Base-by-base conservation (phyloP, 2,113 vertebrate species). In the Phalacrocorax aristotelis region DNA sequence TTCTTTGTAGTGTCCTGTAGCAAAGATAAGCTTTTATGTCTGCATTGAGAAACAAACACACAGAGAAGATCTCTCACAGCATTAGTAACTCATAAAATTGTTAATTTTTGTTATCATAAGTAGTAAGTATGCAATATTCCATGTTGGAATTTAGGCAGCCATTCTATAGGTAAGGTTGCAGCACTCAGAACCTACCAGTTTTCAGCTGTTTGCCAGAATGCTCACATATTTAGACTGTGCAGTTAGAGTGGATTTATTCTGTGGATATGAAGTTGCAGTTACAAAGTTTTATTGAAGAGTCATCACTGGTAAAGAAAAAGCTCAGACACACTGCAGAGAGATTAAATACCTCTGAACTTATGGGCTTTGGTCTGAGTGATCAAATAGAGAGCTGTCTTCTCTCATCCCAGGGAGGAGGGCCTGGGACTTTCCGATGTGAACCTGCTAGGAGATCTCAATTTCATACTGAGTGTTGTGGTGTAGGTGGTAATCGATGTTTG, bases 211-310 rank as follows among this genome's bases (percentile, higher is more conserved):
- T 89, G 54, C 89, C 90, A 90, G 76, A 96, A 92, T 64, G 75
- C 42, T 96, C 91, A 92, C 85, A 64, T 83, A 66, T 70, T 89
- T 58, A 79, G 55, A 9, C 36, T 60, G 32, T 30, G 57, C 82
- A 52, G 78, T 93, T 89, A 49, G 65, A 68, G 69, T 75, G 94
- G 92, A 95, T 97, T 97, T 97, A 94, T 95, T 88, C 95, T 38
- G 83, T 95, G 95, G 93, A 89, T 85, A 83, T 48, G 78, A 83
- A 91, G 79, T 29, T 93, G 82, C 57, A 80, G 91, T 85, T 97
- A 88, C 61, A 65, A 60, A 77, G 60, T 83, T 95, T 83, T 89
- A 90, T 91, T 95, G 93, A 54, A 74, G 61, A 92, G 40, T 94
- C 74, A 20, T 81, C 80, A 51, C 5, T 57, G 77, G 86, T 91